Conservation (phyloP, 2,113 vertebrate species). For the Orthonyx spaldingii region DNA sequence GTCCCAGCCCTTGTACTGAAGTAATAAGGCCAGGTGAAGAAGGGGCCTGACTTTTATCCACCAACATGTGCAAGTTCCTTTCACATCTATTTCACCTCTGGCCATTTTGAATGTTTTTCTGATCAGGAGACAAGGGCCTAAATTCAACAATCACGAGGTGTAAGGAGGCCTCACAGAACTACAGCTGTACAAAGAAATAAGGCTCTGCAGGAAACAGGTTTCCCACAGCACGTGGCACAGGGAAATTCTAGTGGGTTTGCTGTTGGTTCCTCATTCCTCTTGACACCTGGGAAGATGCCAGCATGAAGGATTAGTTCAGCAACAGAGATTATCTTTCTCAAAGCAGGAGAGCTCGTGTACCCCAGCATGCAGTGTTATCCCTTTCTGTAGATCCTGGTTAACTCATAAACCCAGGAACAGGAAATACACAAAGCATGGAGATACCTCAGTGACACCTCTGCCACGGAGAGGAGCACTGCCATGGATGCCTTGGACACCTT, state of each 20-base stretch:
- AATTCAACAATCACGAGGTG: not conserved
- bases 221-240: not conserved
- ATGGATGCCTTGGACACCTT: rapidly evolving
- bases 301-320: not conserved
- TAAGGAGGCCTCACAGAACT: not conserved
- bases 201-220: not conserved
- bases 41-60: not conserved
- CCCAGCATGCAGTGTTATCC: not conserved
- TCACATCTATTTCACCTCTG: not conserved
- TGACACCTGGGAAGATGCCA: not conserved
- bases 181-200: not conserved
- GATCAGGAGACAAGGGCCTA: not conserved
- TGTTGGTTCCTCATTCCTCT: not conserved
- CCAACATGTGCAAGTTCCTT: not conserved
- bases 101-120: not conserved
- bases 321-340: not conserved
- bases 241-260: not conserved
- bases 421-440: not conserved
- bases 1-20: not conserved
- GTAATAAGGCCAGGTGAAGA: not conserved
- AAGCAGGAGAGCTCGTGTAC: not conserved
- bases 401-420: not conserved
- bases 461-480: rapidly evolving
- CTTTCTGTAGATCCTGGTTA: not conserved
- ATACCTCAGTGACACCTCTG: not conserved